Base-by-base conservation (phyloP, 2,888 invertebrate genomes). In the Harpalus rubripes region DNA sequence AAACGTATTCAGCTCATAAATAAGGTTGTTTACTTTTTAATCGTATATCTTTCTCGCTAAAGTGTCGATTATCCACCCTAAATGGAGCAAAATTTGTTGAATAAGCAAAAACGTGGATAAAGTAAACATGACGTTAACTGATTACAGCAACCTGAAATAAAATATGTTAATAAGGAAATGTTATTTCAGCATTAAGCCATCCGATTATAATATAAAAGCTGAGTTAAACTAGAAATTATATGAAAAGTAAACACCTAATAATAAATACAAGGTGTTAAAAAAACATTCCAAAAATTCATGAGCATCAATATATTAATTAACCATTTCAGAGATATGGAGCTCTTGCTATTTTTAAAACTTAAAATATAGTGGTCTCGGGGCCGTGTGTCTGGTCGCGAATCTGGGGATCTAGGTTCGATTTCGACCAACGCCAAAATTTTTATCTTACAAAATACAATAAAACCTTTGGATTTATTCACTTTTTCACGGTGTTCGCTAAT, bases 81-180 rank as follows among this genome's bases (percentile, higher is more conserved):
- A 52, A 52, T 52, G 44, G 44, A 12, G 12, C 12, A 12, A 52
- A 52, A 52, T 52, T 52, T 52, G 44, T 52, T 52, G 44, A 52
- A 52, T 52, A 52, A 52, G 44, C 44, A 52, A 52, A 44, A 52
- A 52, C 12, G 44, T 32, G 12, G 12, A 52, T 52, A 52, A 52
- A 52, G 12, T 52, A 52, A 52, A 52, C 44, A 52, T 52, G 44
- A 52, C 44, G 44, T 52, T 52, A 52, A 52, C 44, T 12, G 44
- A 52, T 52, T 52, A 52, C 44, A 52, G 44, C 44, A 52, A 12
- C 44, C 10, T 8, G 12, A 52, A 52, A 52, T 52, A 52, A 52
- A 52, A 52, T 44, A 44, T 52, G 44, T 52, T 52, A 52, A 52
- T 52, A 52, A 52, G 44, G 44, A 52, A 52, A 52, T 52, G 44